Evolutionary conservation across 2,888 invertebrate species (phyloP), one percentile per base, ranked within the genome.

Genomic region (Andrena marginata): DNA sequence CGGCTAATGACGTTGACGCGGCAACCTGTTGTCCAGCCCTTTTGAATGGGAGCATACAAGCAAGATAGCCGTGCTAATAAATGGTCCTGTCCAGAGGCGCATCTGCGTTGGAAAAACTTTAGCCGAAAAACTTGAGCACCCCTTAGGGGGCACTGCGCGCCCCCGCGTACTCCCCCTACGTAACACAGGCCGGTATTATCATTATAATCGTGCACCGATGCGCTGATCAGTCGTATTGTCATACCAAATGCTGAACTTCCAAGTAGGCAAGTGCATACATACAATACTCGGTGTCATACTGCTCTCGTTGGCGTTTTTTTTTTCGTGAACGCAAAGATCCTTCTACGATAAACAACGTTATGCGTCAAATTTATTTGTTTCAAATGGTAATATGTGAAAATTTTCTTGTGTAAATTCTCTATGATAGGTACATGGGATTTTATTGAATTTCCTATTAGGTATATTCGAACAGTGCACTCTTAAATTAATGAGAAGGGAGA

Each of bases 121-220:
- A 70, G 81, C 85, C 87, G 90, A 90, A 90, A 89, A 89, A 89
- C 87, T 89, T 79, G 88, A 87, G 87, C 87, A 85, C 89, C 88
- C 91, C 89, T 86, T 80, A 78, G 88, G 88, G 85, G 87, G 76
- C 60, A 31, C 54, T 77, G 80, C 87, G 87, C 84, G 81, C 89
- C 84, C 85, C 87, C 86, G 85, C 86, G 83, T 70, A 65, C 88
- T 77, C 88, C 88, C 90, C 78, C 74, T 76, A 51, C 73, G 71
- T 67, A 83, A 86, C 83, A 75, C 78, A 79, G 83, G 83, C 77
- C 84, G 73, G 82, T 76, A 93, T 94, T 94, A 94, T 94, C 93
- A 94, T 94, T 93, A 92, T 92, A 94, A 94, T 94, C 91, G 90
- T 87, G 92, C 90, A 93, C 88, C 91, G 92, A 93, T 92, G 92